Conservation (phyloP, 2,888 invertebrate genomes). For the Nemoura dubitans region DNA sequence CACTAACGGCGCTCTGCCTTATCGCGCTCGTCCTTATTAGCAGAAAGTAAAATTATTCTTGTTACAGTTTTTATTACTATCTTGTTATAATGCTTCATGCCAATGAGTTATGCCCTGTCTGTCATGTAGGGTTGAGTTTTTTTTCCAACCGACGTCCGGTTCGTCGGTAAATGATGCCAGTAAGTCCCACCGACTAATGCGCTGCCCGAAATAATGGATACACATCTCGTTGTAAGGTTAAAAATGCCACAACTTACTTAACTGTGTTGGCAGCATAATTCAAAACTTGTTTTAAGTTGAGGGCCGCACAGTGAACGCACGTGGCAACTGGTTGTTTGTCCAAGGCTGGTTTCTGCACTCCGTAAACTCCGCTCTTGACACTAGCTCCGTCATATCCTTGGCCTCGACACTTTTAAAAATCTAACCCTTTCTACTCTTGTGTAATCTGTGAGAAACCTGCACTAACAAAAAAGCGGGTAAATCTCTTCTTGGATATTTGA, state of each 20-base stretch:
- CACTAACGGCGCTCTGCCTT: too few species aligned
- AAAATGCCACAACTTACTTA: slow-evolving; percentile 27
- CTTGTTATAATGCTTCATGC: not conserved
- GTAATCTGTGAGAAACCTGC: slow-evolving; percentile 14
- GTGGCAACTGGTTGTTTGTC: slow-evolving; percentile 45
- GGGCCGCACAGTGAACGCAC: slow-evolving; percentile 48
- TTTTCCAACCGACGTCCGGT: not conserved
- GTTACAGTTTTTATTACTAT: not conserved
- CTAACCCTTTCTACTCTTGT: slow-evolving; percentile 20
- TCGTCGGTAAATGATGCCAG: slow-evolving; percentile 27
- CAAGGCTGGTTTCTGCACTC: slow-evolving; percentile 46
- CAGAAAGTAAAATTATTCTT: not conserved
- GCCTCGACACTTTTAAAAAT: slow-evolving; percentile 50
- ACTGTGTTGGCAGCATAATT: slow-evolving; percentile 43
- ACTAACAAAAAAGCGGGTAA: not conserved
- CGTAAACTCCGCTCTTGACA: slow-evolving; percentile 51
- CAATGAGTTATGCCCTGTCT: slow-evolving; percentile 1
- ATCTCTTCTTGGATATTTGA: not conserved
- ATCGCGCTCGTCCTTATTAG: too few species aligned
- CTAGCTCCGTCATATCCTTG: slow-evolving; percentile 52
- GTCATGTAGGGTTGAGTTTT: slow-evolving; percentile 21
- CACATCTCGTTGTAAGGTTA: not conserved
- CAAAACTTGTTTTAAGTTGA: slow-evolving; percentile 45
- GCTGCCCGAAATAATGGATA: slow-evolving; percentile 40
- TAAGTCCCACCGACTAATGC: slow-evolving; percentile 41